Percentiles rank a stretch among this genome's conserved stretches.
phyloP scores from a whole-genome alignment of 1,140 invertebrate genomes.

The Heterodera carotae region DNA sequence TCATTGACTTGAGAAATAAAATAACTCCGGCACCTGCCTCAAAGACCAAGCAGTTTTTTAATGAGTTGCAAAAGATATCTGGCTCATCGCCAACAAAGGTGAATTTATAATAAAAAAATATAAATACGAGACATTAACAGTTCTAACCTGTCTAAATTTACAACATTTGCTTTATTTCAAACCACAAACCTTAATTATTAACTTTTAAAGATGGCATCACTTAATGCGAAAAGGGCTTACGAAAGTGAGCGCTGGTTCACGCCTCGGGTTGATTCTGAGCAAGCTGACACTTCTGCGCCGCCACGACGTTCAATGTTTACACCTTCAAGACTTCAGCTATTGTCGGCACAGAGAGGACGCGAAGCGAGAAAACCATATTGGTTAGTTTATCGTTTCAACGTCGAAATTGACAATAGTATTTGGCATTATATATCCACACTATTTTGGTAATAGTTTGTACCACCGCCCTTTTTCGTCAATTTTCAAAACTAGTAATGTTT shows the following conservation, averaged over 20 bases:
- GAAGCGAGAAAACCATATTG: constrained; percentile 33
- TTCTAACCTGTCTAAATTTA: too few species aligned
- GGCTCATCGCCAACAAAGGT: constrained; percentile 18
- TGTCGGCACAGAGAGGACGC: constrained; percentile 26
- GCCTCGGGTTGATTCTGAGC: constrained; percentile 16
- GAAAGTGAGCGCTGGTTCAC: constrained; percentile 34
- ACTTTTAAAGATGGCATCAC: too few species aligned
- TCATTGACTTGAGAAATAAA: constrained; percentile 37
- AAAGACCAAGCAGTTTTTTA: constrained; percentile 36
- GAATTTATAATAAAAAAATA: neutral
- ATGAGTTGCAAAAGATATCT: constrained; percentile 29
- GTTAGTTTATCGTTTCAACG: neutral
- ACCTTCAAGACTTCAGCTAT: constrained; percentile 37
- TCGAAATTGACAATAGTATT: too few species aligned
- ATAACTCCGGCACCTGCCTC: constrained; percentile 25
- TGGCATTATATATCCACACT: too few species aligned
- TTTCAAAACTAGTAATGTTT: too few species aligned
- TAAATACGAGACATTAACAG: too few species aligned
- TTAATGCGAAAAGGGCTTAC: neutral
- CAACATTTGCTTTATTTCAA: too few species aligned
- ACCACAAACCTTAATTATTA: too few species aligned
- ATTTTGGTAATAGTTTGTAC: too few species aligned
- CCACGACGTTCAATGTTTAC: constrained; percentile 41
- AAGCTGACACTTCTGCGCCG: constrained; percentile 28
- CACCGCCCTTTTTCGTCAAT: too few species aligned